Evolutionary conservation across 2,888 invertebrate genomes (phyloP), one percentile per base, ranked within the genome.

Genomic region (Aethes cnicana): DNA sequence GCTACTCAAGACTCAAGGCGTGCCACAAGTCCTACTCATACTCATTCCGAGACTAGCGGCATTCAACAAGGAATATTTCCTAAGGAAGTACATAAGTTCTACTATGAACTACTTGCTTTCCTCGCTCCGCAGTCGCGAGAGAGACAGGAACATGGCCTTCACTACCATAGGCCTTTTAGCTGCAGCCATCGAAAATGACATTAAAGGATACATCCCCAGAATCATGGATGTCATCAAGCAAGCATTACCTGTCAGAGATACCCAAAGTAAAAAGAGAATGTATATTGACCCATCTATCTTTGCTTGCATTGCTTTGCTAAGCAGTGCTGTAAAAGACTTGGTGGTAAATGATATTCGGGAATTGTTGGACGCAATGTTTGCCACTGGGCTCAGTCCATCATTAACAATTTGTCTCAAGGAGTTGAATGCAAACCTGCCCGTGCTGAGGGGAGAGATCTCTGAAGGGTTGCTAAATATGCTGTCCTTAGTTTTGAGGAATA

Each of bases 21-120:
- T 98, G 14, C 98, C 98, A 63, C 95, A 96, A 71, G 94, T 95
- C 0, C 81, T 99, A 8, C 91, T 98, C 50, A 93, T 94, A 26
- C 92, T 99, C 37, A 89, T 99, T 54, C 99, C 99, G 0, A 92
- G 98, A 59, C 84, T 98, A 43, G 98, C 98, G 4, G 97, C 98
- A n/a, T 98, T 98, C 69, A 95, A 97, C 74, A 94, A 94, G 54
- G 93, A 94, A 4, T 91, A 92, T 50, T 98, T 98, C 74, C 92
- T 95, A 0, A 91, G 91, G 50, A 93, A 93, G 62, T 94, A 97
- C 77, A 84, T 97, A 0, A 91, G 90, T 28, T 91, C 92, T 0
- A 94, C 96, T 0, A 94, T 98, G 84, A 91, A 90, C 57, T 95
- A 97, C 77, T 87, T 98, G 49, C 84, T 98, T 37, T 86, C 91